Base-by-base conservation (phyloP, 2,113 vertebrate species). In the Rhabdornis inornatus region DNA sequence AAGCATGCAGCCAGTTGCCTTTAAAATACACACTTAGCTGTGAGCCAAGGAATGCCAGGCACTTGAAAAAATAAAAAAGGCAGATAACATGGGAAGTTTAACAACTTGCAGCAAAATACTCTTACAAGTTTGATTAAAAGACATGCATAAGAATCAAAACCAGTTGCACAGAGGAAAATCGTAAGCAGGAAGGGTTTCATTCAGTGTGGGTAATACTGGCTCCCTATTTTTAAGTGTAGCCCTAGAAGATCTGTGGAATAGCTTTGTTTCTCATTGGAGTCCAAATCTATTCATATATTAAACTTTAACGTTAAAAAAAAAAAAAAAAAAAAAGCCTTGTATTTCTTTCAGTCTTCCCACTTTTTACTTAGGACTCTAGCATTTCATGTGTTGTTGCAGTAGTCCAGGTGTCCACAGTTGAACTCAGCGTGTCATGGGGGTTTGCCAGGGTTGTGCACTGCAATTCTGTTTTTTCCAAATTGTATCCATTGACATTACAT, bases 31-130 rank as follows among this genome's bases (percentile, higher is more conserved):
- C 7, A 15, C 24, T 35, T 82, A 85, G 30, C 66, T 74, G 42
- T 31, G 70, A 91, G 75, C 82, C 94, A 90, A 90, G 75, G 87
- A 95, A 91, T 92, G 82, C 63, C 55, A 90, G 52, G 82, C 90
- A 85, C 75, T 90, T 91, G 3, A 71, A 88, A 95, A 95, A 83
- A 52, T 40, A 70, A 80, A 66, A 90, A 81, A 60, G 37, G 15
- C 13, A 55, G 50, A 76, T 89, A 56, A 78, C 45, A 27, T 87
- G 53, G 37, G 16, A 72, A 65, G 40, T 61, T 69, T 33, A 69
- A 69, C 50, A 30, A 5, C 75, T 42, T 42, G 27, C 45, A 40
- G 61, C 21, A 87, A 76, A 87, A 49, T 56, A 24, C 15, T 83
- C 24, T 27, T 75, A 57, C 1, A 45, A 45, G 28, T 64, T 82